A percentile compares a stretch with the other conserved stretches of the same genome.
phyloP scores from a whole-genome alignment of 2,113 vertebrate genomes.

The Pipa parva region DNA sequence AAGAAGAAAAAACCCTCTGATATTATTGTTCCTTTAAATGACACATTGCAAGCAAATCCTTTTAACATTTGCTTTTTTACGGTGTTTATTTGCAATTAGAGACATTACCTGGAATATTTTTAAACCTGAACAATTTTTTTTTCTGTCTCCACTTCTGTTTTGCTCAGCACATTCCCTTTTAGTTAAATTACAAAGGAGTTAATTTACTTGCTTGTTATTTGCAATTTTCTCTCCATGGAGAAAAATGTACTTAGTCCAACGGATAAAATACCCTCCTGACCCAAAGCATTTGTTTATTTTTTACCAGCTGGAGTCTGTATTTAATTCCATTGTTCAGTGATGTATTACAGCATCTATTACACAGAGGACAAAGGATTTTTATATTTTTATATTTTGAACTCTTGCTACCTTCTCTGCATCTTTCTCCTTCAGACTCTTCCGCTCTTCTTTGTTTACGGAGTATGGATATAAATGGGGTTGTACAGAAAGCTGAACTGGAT shows the following conservation, averaged over 20 bases:
- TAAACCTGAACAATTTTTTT: too few relatives aligned
- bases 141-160: too few relatives aligned
- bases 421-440: neutral
- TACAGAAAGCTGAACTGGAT: too few relatives aligned
- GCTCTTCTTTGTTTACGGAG: neutral
- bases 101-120: too few relatives aligned
- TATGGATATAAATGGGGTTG: neutral
- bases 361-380: neutral
- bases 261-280: constrained; percentile 1
- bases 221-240: neutral
- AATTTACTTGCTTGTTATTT: neutral
- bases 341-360: neutral
- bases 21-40: too few relatives aligned
- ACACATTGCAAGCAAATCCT: too few relatives aligned
- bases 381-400: neutral
- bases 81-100: too few relatives aligned
- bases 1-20: too few relatives aligned
- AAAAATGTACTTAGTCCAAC: neutral
- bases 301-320: constrained; percentile 7
- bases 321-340: constrained; percentile 19
- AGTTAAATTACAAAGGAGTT: neutral
- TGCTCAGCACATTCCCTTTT: neutral
- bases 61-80: too few relatives aligned
- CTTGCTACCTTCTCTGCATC: neutral
- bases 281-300: constrained; percentile 4